Base-by-base conservation (phyloP, 1,140 invertebrate genomes). In the Caenorhabditis latens region DNA sequence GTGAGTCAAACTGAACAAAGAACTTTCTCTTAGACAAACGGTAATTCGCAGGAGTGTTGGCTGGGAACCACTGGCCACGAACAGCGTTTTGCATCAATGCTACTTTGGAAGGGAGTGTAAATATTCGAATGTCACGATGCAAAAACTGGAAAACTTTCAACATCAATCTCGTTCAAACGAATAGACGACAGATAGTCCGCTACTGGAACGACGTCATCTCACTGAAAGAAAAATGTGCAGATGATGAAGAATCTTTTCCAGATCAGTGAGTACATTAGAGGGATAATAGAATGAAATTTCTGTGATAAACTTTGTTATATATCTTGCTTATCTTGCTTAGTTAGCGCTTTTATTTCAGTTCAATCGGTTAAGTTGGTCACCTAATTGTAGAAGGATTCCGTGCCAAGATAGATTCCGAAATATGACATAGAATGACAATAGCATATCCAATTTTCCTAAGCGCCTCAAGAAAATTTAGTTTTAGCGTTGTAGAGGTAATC, bases 71-170 rank as follows among this genome's bases (percentile, higher is more conserved):
- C 19, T 71, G 65, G 65, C 16, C 21, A n/a, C 21, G 13, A 48
- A 43, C 16, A 32, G 65, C 42, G 1, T 71, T 71, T 16, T 71
- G 65, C 24, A 16, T 71, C 14, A 71, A 71, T 46, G 13, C 42
- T 16, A 71, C 65, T 2, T 5, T 71, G 6, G 9, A 32, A 4
- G 65, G 42, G 11, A 43, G 46, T 71, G 4, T 71, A 8, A 46
- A 71, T 16, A 21, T 71, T 71, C 42, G 46, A 11, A 71, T 71
- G 65, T 71, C 65, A 43, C 40, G 65, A 46, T 71, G 65, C 43
- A 48, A 46, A 46, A 32, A 43, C 13, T 48, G 42, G 42, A 11
- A 43, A 46, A 40, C 21, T 8, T 71, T 71, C 14, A 46, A 40
- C 13, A n/a, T 71, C 11, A 11, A 16, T 16, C 9, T 71, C 19